phyloP scores from a whole-genome alignment of 2,888 invertebrate species.

The Brachypalpus laphriformis region DNA sequence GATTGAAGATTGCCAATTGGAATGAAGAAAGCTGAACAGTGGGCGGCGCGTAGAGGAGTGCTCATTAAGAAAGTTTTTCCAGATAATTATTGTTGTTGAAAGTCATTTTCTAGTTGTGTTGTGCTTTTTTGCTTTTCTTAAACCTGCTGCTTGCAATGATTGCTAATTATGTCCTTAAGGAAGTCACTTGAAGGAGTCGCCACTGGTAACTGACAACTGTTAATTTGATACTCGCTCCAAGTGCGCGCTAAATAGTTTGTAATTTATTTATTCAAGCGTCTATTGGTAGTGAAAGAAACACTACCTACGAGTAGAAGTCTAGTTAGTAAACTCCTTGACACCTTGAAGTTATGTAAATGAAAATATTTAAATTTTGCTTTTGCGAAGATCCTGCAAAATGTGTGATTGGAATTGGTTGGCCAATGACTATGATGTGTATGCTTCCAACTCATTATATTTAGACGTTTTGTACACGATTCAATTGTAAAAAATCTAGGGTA shows the following conservation, averaged over 20 bases:
- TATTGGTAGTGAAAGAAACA: neutral
- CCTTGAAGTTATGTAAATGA: neutral
- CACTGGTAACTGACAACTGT: conserved; percentile 26
- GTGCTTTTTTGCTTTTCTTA: neutral
- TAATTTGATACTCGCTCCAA: conserved; percentile 28
- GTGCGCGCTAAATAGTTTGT: conserved; percentile 4
- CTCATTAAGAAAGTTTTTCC: conserved; percentile 59
- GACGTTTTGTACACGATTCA: no score
- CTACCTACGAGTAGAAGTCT: neutral
- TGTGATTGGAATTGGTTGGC: no score
- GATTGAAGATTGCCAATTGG: conserved; percentile 38
- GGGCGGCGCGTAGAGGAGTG: neutral
- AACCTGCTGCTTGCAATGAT: conserved; percentile 24
- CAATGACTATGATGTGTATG: no score
- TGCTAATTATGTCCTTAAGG: conserved; percentile 52
- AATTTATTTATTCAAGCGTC: neutral
- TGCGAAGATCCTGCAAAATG: neutral
- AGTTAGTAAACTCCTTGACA: neutral
- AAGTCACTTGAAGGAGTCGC: conserved; percentile 18
- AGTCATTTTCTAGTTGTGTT: conserved; percentile 27
- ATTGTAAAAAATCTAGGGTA: no score
- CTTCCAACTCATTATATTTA: no score
- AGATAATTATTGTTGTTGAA: conserved; percentile 61
- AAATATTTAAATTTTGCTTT: neutral
- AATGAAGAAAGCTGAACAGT: neutral